Conservation (phyloP, 2,113 vertebrate genomes). For the Sinocyclocheilus anophthalmus region DNA sequence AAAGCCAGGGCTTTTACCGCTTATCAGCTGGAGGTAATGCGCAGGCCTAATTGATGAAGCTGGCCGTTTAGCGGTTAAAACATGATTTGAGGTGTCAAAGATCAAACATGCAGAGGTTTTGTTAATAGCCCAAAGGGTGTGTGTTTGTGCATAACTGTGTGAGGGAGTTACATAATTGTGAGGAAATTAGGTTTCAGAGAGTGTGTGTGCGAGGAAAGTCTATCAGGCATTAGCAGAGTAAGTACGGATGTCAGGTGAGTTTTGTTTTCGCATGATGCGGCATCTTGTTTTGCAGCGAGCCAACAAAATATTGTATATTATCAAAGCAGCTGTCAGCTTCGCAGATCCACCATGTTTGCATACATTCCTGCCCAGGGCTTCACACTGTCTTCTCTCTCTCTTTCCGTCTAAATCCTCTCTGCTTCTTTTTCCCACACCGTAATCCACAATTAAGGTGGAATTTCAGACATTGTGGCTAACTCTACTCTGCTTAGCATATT, state of each 20-base stretch:
- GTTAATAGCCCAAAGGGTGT: conserved; percentile 51
- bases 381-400: conserved; percentile 7
- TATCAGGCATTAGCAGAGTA: conserved; percentile 19
- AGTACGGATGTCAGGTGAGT: conserved; percentile 29
- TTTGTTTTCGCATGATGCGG: conserved; percentile 45
- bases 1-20: conserved; percentile 36
- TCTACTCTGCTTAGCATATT: conserved; percentile 51
- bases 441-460: conserved; percentile 55
- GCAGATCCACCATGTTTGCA: conserved; percentile 44
- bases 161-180: conserved; percentile 35
- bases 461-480: conserved; percentile 47
- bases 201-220: conserved; percentile 10
- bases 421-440: conserved; percentile 30
- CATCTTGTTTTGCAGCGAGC: conserved; percentile 42
- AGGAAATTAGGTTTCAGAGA: conserved; percentile 32
- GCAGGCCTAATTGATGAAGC: conserved; percentile 54
- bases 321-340: conserved; percentile 54
- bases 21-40: conserved; percentile 41
- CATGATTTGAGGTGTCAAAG: conserved; percentile 54
- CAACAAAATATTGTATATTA: conserved; percentile 41
- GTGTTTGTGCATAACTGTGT: conserved; percentile 26
- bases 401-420: conserved; percentile 41
- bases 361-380: conserved; percentile 37
- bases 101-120: conserved; percentile 57
- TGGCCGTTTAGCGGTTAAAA: conserved; percentile 53